These are phyloP conservation scores for Clostera curtula DNA, from an alignment of 2,888 invertebrate genomes.

Conservation along the genomic window DNA sequence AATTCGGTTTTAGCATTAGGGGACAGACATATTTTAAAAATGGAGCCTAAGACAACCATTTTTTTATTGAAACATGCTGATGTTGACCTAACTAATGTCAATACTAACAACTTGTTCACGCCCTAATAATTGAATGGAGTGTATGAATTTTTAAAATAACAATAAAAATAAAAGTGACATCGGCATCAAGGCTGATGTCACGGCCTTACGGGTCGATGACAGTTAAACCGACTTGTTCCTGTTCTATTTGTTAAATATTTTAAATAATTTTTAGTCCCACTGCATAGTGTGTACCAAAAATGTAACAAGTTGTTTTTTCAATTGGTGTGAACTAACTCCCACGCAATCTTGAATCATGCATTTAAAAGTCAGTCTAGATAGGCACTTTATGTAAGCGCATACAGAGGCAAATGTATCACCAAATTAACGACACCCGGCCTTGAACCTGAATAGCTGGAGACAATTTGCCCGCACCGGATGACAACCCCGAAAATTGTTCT, in stretches of 20 bases:
- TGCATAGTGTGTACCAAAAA: not conserved
- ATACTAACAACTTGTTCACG: no score
- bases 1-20: not conserved
- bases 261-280: constrained; percentile 7
- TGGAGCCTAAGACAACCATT: no score
- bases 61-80: no score
- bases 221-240: constrained; percentile 27
- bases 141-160: no score
- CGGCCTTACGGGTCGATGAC: constrained; percentile 48
- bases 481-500: constrained; percentile 1
- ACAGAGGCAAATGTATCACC: constrained; percentile 1
- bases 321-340: no score
- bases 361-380: not conserved
- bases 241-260: constrained; percentile 20
- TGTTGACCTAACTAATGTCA: no score
- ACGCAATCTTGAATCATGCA: not conserved
- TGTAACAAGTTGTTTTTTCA: no score
- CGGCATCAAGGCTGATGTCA: constrained; percentile 40
- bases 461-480: not conserved
- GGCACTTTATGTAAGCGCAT: not conserved
- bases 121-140: no score
- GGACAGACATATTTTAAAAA: not conserved
- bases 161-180: constrained; percentile 64
- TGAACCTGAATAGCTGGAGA: not conserved
- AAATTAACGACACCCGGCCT: constrained; percentile 2